Conservation (phyloP, 1,140 invertebrate species). For the Anastatus disparis region DNA sequence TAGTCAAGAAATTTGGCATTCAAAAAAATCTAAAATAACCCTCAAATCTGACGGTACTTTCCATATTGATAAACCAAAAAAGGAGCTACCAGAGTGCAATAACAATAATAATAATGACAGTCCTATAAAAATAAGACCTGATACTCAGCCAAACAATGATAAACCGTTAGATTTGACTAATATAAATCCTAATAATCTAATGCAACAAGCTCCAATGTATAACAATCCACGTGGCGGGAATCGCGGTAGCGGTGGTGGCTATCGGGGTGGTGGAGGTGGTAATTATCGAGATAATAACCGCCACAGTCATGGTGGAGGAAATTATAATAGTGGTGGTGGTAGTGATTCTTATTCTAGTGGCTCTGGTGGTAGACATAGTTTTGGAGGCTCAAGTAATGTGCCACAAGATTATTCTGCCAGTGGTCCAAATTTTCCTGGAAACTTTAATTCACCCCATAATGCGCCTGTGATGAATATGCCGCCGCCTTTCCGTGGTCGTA, state of each 20-base stretch:
- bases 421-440: constrained; percentile 3
- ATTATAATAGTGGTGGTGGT: constrained; percentile 48
- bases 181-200: constrained; percentile 54
- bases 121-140: constrained; percentile 49
- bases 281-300: constrained; percentile 54
- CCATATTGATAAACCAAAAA: constrained; percentile 59
- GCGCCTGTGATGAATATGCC: background rate
- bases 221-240: constrained; percentile 59
- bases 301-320: constrained; percentile 52
- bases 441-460: background rate
- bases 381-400: constrained; percentile 49
- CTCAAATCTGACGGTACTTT: constrained; percentile 73
- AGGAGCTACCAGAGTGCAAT: constrained; percentile 42
- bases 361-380: constrained; percentile 54
- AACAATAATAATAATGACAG: constrained; percentile 56
- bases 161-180: constrained; percentile 53
- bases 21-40: constrained; percentile 70
- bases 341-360: constrained; percentile 25
- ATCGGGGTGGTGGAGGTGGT: constrained; percentile 56
- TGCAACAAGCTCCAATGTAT: constrained; percentile 73
- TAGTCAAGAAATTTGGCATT: constrained; percentile 79
- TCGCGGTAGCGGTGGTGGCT: constrained; percentile 55
- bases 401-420: constrained; percentile 25
- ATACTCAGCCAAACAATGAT: constrained; percentile 35
- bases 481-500: constrained; percentile 56